Conservation (phyloP, 2,888 invertebrate genomes). For the Xiphydria camelus region DNA sequence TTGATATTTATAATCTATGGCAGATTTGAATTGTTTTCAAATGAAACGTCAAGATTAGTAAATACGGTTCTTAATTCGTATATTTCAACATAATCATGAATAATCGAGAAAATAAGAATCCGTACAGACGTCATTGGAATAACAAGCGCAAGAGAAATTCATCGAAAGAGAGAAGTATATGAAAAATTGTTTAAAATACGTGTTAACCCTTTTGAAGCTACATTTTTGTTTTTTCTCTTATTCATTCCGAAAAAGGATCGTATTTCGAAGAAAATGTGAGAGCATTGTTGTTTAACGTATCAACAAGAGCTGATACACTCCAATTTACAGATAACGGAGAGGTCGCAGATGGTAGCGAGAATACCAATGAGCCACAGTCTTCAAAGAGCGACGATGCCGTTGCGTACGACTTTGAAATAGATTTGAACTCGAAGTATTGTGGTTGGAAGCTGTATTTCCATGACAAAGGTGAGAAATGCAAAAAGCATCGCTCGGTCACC, state of each 20-base stretch:
- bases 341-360: too few species aligned
- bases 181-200: neutral
- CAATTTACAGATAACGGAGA: neutral
- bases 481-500: neutral
- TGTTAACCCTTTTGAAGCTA: neutral
- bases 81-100: neutral
- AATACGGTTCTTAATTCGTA: neutral
- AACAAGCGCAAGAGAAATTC: neutral
- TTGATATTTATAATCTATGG: too few species aligned
- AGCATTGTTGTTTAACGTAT: too few species aligned
- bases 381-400: too few species aligned
- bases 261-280: too few species aligned
- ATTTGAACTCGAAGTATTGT: conserved; percentile 59
- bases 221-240: neutral
- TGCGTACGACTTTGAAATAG: conserved; percentile 7
- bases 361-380: too few species aligned
- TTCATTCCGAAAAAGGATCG: too few species aligned
- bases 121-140: neutral
- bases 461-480: conserved; percentile 62
- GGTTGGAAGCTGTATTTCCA: conserved; percentile 82
- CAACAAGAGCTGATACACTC: neutral
- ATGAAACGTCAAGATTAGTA: neutral
- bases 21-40: neutral
- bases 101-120: neutral
- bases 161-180: neutral